These are phyloP conservation scores for Rotaria magnacalcarata DNA, from an alignment of 2,888 invertebrate species.

Conservation along the genomic window DNA sequence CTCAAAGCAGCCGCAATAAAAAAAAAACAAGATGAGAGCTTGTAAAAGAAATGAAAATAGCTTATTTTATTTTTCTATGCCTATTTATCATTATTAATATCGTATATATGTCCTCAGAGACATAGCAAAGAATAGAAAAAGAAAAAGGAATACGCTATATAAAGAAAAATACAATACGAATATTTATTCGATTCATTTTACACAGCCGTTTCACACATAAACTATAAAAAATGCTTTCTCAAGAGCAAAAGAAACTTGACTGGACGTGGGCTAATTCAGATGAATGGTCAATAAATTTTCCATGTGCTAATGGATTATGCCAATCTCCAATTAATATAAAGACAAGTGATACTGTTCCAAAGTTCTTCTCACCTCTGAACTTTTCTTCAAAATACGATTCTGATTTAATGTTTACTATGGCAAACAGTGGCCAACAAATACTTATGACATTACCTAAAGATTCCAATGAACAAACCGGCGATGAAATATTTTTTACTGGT, in stretches of 20 bases:
- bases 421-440: background rate
- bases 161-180: too few species aligned
- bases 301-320: background rate
- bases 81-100: too few species aligned
- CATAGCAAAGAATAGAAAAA: too few species aligned
- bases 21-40: too few species aligned
- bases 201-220: background rate
- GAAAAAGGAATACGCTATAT: too few species aligned
- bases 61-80: too few species aligned
- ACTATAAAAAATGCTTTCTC: background rate
- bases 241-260: background rate
- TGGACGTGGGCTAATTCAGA: background rate
- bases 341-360: background rate
- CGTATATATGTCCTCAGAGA: too few species aligned
- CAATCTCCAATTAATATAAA: conserved; percentile 13
- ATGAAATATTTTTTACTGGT: background rate
- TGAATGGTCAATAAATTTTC: background rate
- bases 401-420: background rate
- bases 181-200: too few species aligned
- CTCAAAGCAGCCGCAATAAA: too few species aligned
- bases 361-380: background rate
- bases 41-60: too few species aligned
- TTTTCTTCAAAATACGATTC: background rate
- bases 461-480: background rate
- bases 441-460: background rate